Percentiles rank a stretch among this genome's conserved stretches.
Evolutionary conservation across 2,113 vertebrate species (phyloP).

Genomic region (Nannospalax galili): DNA sequence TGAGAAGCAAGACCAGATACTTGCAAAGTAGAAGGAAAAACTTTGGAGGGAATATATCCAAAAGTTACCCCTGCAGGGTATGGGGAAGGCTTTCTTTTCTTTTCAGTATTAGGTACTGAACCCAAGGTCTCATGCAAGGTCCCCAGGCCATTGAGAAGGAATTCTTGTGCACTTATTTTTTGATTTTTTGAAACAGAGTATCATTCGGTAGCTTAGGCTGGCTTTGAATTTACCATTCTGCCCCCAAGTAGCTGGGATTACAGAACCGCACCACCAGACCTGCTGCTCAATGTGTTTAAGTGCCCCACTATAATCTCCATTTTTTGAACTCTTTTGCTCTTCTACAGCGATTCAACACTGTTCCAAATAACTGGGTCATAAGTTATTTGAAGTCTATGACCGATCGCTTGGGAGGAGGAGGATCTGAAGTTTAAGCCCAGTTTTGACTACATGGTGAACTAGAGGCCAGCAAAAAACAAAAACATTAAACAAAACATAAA

Average conservation of each 20-base stretch:
- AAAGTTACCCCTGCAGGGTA: not conserved
- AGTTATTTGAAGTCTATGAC: not conserved
- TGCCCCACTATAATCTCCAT: not conserved
- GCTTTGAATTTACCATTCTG: too few species aligned
- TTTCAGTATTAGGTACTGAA: not conserved
- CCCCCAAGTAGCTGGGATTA: too few species aligned
- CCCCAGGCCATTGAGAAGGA: not conserved
- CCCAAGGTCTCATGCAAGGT: not conserved
- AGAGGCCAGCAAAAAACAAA: too few species aligned
- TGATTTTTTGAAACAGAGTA: not conserved
- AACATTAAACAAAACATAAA: too few species aligned
- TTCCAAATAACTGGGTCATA: not conserved
- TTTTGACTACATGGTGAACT: too few species aligned
- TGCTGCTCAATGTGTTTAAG: too few species aligned
- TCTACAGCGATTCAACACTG: too few species aligned
- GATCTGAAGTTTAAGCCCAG: too few species aligned
- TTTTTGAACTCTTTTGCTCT: not conserved
- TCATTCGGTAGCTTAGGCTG: not conserved
- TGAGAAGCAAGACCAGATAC: not conserved
- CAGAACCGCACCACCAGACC: too few species aligned
- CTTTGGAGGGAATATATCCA: not conserved
- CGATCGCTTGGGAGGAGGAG: not conserved
- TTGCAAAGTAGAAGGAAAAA: not conserved
- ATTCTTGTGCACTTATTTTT: not conserved
- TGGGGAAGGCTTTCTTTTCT: not conserved